Percentiles rank a stretch among this genome's conserved stretches.
Evolutionary conservation across 2,797 vertebrate genomes (phyloP).

Genomic region (Hipposideros larvatus): DNA sequence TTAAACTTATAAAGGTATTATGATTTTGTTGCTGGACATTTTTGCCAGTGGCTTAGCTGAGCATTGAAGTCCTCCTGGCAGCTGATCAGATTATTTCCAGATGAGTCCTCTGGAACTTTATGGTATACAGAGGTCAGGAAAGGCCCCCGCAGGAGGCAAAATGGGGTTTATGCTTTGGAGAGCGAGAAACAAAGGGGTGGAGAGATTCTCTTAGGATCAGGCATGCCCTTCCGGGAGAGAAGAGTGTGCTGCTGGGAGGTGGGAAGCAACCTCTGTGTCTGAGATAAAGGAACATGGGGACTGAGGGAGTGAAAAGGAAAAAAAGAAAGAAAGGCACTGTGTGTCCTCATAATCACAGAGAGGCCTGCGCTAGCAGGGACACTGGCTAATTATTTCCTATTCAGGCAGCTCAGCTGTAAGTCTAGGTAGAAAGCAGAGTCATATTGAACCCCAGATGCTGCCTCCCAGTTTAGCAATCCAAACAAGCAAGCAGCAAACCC

Average conservation of each 20-base stretch:
- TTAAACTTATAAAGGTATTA: conserved; percentile 11
- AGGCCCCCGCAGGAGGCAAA: background rate
- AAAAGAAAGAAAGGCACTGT: background rate
- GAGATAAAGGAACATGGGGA: background rate
- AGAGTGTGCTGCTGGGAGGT: background rate
- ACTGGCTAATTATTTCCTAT: background rate
- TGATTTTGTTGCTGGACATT: conserved; percentile 25
- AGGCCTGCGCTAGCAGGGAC: background rate
- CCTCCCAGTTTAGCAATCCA: background rate
- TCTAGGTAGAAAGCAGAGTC: background rate
- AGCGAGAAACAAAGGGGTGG: conserved; percentile 11
- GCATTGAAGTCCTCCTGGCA: conserved; percentile 32
- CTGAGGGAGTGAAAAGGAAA: background rate
- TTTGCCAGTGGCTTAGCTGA: conserved; percentile 22
- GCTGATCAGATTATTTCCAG: conserved; percentile 58
- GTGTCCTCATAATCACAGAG: background rate
- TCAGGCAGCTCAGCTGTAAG: background rate
- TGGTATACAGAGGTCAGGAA: background rate
- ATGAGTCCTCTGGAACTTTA: conserved; percentile 11
- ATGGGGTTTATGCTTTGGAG: background rate
- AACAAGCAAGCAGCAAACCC: background rate
- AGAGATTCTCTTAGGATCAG: background rate
- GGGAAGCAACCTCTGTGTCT: background rate
- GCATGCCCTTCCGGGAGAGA: background rate
- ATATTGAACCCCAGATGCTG: background rate